Percentiles rank a stretch among this genome's conserved stretches.
Evolutionary conservation across 1,140 invertebrate species (phyloP).

Genomic region (Telenomus remus): DNA sequence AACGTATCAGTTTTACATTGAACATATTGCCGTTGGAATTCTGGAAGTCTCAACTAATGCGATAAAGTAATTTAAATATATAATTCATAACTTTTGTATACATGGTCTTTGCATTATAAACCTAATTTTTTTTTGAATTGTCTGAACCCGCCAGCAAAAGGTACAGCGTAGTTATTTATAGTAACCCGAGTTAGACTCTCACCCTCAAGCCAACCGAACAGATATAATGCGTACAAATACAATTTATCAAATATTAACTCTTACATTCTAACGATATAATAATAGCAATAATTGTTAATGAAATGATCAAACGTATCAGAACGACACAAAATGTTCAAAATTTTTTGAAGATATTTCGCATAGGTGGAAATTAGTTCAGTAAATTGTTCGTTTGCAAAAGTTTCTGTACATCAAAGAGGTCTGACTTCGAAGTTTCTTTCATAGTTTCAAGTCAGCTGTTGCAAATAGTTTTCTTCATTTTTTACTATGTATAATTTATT

Average conservation of each 20-base stretch:
- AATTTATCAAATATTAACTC: slow-evolving; percentile 76
- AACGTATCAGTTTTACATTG: too few species aligned
- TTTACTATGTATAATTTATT: too few species aligned
- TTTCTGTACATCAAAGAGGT: too few species aligned
- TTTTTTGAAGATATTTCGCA: too few species aligned
- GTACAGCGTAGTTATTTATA: slow-evolving; percentile 76
- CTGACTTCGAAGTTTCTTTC: too few species aligned
- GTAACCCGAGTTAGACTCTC: slow-evolving; percentile 77
- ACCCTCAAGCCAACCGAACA: slow-evolving; percentile 76
- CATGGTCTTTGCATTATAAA: slow-evolving; percentile 1
- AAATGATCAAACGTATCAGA: slow-evolving; percentile 53
- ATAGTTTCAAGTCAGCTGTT: too few species aligned
- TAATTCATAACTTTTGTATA: not conserved
- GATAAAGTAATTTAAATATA: not conserved
- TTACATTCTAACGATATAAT: slow-evolving; percentile 74
- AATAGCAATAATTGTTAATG: slow-evolving; percentile 59
- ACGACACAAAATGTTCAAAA: slow-evolving; percentile 23
- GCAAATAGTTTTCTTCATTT: too few species aligned
- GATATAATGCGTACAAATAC: slow-evolving; percentile 75
- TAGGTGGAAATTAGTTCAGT: too few species aligned
- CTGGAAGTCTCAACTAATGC: too few species aligned
- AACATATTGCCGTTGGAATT: too few species aligned
- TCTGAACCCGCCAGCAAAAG: slow-evolving; percentile 70
- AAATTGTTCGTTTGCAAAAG: too few species aligned
- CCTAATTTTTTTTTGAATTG: slow-evolving; percentile 29